phyloP scores from a whole-genome alignment of 2,797 vertebrate species.

The Aplochiton taeniatus region DNA sequence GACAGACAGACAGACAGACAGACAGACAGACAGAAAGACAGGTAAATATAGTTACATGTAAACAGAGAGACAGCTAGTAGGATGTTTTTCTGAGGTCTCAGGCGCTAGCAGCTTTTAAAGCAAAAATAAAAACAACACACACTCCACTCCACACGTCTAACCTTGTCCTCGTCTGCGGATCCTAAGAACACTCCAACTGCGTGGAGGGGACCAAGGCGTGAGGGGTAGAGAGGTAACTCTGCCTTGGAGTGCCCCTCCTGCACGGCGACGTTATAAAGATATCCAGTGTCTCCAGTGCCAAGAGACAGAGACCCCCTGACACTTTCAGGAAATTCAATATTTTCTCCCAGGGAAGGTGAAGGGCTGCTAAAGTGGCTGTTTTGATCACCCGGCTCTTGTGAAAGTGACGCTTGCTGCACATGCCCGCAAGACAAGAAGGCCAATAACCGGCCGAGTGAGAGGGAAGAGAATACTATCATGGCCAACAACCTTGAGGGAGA shows the following conservation, averaged over 20 bases:
- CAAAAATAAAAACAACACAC: no score
- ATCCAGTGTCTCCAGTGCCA: constrained; percentile 25
- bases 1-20: background rate
- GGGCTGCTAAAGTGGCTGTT: constrained; percentile 24
- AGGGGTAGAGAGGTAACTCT: constrained; percentile 3
- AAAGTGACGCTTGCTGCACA: constrained; percentile 26
- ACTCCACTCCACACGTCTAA: no score
- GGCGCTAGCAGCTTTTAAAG: no score
- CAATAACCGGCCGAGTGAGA: constrained; percentile 19
- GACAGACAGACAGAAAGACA: constrained; percentile 28
- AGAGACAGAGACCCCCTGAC: constrained; percentile 30
- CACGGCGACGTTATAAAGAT: background rate
- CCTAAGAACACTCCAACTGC: background rate
- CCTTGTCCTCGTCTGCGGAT: background rate
- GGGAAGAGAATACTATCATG: constrained; percentile 9
- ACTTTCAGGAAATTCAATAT: constrained; percentile 45
- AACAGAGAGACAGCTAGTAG: constrained; percentile 5
- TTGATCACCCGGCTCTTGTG: constrained; percentile 25
- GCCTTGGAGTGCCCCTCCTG: constrained; percentile 5
- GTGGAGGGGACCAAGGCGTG: constrained; percentile 11
- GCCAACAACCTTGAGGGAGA: constrained; percentile 16
- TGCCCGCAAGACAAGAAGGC: constrained; percentile 14
- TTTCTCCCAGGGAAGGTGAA: constrained; percentile 26
- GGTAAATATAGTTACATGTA: constrained; percentile 35
- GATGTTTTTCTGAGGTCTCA: background rate